A percentile compares a stretch with the other conserved stretches of the same genome.
Evolutionary conservation across 2,797 vertebrate genomes (phyloP).

Genomic region (Podarcis siculus): DNA sequence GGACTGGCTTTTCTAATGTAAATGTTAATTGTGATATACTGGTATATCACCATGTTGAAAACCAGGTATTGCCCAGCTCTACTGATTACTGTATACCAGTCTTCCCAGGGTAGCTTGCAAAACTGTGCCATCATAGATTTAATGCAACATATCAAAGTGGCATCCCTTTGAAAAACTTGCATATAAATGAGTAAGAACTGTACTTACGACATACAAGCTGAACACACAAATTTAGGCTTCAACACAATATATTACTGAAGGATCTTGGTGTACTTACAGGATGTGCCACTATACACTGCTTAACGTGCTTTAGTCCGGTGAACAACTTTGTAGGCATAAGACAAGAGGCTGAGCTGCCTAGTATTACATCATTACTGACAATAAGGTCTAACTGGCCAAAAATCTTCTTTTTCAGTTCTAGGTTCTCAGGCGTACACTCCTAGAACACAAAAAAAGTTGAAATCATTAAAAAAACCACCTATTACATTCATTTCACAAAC

Average conservation of each 20-base stretch:
- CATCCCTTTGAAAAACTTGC: not conserved
- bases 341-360: conserved; percentile 95
- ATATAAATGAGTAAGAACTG: not conserved
- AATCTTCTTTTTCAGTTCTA: conserved; percentile 88
- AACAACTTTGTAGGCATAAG: conserved; percentile 92
- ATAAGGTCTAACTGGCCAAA: conserved; percentile 87
- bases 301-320: conserved; percentile 81
- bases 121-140: not conserved
- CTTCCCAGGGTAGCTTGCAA: not conserved
- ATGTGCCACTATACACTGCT: conserved; percentile 93
- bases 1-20: not conserved
- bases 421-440: conserved; percentile 93
- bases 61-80: not conserved
- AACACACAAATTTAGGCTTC: not conserved
- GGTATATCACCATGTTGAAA: no score
- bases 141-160: not conserved
- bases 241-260: not conserved
- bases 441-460: conserved; percentile 67
- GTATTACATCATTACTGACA: conserved; percentile 79
- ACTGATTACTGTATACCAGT: not conserved
- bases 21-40: not conserved
- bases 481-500: conserved; percentile 11
- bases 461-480: not conserved
- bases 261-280: conserved; percentile 83
- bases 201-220: not conserved